phyloP scores from a whole-genome alignment of 2,797 vertebrate genomes.

The Fistularia tabacaria region DNA sequence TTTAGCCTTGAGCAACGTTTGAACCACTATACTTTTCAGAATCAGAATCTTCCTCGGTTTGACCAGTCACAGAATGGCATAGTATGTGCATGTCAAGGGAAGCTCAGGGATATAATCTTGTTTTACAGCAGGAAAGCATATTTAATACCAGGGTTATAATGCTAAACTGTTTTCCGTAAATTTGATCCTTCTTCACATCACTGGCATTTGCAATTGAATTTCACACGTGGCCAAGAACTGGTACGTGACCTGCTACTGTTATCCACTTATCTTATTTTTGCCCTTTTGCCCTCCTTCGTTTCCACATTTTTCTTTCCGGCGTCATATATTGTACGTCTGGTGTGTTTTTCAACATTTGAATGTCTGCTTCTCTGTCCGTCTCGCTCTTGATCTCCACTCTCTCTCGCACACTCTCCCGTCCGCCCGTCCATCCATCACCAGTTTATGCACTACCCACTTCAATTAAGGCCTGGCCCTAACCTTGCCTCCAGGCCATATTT shows the following conservation, averaged over 20 bases:
- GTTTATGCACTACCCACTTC: slow-evolving; percentile 52
- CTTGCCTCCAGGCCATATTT: slow-evolving; percentile 70
- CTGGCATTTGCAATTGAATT: too few species aligned
- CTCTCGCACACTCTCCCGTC: slow-evolving; percentile 35
- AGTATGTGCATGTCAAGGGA: too few species aligned
- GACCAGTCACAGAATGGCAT: too few species aligned
- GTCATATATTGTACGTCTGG: slow-evolving; percentile 1
- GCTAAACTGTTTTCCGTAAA: too few species aligned
- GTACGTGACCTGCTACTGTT: background rate
- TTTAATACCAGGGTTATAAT: too few species aligned
- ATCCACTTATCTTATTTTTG: background rate
- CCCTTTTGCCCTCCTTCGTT: slow-evolving; percentile 10
- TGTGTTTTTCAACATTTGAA: slow-evolving; percentile 2
- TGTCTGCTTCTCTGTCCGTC: slow-evolving; percentile 15
- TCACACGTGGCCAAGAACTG: background rate
- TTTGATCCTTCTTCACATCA: too few species aligned
- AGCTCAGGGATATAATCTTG: too few species aligned
- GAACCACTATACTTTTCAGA: too few species aligned
- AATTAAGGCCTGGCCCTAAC: slow-evolving; percentile 64
- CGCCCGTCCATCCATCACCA: slow-evolving; percentile 56
- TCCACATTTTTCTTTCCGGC: background rate
- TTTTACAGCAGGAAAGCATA: too few species aligned
- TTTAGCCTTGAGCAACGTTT: too few species aligned
- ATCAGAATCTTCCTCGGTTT: too few species aligned
- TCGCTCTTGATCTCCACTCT: slow-evolving; percentile 42